Conservation (phyloP, 2,888 invertebrate species). For the Oligia strigilis region DNA sequence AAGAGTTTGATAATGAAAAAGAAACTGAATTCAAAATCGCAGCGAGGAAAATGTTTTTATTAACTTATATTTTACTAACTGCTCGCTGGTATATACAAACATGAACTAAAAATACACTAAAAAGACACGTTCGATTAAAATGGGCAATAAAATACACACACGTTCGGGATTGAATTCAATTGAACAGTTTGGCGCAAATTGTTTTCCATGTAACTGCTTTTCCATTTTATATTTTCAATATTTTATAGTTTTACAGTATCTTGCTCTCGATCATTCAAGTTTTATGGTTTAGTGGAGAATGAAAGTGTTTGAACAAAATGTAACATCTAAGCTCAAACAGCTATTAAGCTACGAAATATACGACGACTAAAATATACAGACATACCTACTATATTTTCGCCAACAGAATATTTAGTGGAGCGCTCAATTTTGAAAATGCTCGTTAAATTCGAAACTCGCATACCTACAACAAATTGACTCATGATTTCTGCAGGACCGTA, state of each 20-base stretch:
- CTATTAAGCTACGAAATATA: background rate
- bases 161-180: slow-evolving; percentile 14
- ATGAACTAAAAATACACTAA: slow-evolving; percentile 11
- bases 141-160: slow-evolving; percentile 25
- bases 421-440: slow-evolving; percentile 12
- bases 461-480: slow-evolving; percentile 6
- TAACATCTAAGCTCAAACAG: background rate
- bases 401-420: background rate
- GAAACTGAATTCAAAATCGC: background rate
- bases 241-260: background rate
- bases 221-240: slow-evolving; percentile 24
- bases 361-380: background rate
- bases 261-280: slow-evolving; percentile 7
- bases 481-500: background rate
- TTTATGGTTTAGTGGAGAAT: slow-evolving; percentile 6
- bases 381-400: background rate
- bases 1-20: background rate
- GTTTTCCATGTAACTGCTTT: slow-evolving; percentile 18
- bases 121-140: slow-evolving; percentile 7
- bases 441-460: background rate
- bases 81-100: background rate
- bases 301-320: background rate
- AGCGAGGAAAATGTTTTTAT: background rate
- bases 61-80: background rate
- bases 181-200: slow-evolving; percentile 21